Conservation (phyloP, 2,797 vertebrate genomes). For the Schizopygopsis malacanthus region DNA sequence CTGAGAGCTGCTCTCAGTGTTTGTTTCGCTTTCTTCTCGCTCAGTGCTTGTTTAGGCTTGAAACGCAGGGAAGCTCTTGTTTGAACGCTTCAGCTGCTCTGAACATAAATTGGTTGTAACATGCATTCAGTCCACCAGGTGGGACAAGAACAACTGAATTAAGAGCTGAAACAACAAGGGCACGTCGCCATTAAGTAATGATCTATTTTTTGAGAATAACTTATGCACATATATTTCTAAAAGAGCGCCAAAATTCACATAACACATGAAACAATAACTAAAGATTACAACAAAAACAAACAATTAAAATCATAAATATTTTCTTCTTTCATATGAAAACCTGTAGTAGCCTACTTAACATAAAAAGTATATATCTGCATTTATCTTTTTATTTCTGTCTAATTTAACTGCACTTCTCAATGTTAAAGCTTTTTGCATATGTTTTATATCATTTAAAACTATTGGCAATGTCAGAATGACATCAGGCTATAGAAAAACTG, state of each 20-base stretch:
- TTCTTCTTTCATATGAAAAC: too few relatives aligned
- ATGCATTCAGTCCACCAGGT: conserved; percentile 12
- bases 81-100: not conserved
- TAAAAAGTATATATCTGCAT: not conserved
- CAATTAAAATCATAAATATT: not conserved
- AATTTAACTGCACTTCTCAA: not conserved
- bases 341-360: too few relatives aligned
- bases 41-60: not conserved
- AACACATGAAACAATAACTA: not conserved
- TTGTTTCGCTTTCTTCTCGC: not conserved
- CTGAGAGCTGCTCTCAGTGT: not conserved
- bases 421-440: too few relatives aligned
- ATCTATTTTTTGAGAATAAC: not conserved
- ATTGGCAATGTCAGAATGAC: not conserved
- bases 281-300: not conserved
- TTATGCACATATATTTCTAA: not conserved
- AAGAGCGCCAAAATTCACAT: not conserved
- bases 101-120: conserved; percentile 14
- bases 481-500: not conserved
- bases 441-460: not conserved
- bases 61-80: not conserved
- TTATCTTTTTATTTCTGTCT: too few relatives aligned
- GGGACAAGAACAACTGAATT: not conserved
- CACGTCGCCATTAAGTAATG: not conserved
- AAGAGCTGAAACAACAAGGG: not conserved